Conservation (phyloP, 35 echinoderm and acorn worm genomes). For the Hemicentrotus pulcherrimus region DNA sequence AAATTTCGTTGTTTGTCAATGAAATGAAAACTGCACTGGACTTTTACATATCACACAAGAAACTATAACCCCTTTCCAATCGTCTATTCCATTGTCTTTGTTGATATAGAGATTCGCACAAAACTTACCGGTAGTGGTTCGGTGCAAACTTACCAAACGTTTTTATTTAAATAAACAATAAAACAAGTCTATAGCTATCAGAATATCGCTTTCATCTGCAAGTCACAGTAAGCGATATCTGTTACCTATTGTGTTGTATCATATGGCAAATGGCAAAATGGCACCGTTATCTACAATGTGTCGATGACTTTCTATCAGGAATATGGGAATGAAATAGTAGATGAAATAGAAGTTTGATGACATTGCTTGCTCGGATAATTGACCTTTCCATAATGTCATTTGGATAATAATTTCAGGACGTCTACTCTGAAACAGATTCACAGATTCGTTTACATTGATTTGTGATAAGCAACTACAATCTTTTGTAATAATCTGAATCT, state of each 20-base stretch:
- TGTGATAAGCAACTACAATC: background rate
- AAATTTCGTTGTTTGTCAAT: background rate
- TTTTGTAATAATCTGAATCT: background rate
- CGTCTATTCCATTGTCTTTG: no score
- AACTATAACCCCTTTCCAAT: no score
- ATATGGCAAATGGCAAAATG: background rate
- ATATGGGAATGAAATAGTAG: background rate
- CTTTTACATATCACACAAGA: no score
- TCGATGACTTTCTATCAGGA: background rate
- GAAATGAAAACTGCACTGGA: background rate
- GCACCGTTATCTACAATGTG: background rate
- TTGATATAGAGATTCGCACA: no score
- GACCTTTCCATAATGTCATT: background rate
- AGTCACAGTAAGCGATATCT: background rate
- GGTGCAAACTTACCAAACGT: no score
- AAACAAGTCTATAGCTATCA: background rate
- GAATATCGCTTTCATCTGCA: background rate
- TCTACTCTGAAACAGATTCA: background rate
- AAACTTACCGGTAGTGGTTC: no score
- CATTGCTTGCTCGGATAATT: background rate
- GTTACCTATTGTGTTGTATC: background rate
- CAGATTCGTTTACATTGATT: background rate
- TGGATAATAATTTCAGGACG: background rate
- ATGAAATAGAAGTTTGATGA: background rate
- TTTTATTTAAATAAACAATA: no score